These are phyloP conservation scores for Rhopalosiphum padi DNA, from an alignment of 1,140 invertebrate genomes.

Conservation along the genomic window DNA sequence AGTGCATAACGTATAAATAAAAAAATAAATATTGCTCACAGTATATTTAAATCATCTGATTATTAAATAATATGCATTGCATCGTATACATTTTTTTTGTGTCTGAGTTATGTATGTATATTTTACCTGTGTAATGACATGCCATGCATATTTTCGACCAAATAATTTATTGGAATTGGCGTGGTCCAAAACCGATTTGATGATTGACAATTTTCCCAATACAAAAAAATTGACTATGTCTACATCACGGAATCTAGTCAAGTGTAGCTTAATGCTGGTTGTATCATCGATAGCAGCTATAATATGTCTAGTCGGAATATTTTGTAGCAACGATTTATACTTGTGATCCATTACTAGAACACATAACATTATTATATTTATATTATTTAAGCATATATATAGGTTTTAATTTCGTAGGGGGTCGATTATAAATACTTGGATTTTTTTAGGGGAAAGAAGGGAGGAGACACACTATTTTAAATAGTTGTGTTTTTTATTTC, in stretches of 20 bases:
- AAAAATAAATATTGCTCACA: neutral
- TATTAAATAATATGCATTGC: neutral
- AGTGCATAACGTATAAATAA: no score
- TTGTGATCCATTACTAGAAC: conserved; percentile 86
- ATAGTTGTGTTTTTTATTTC: no score
- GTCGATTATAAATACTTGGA: no score
- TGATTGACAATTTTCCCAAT: conserved; percentile 73
- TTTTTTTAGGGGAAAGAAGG: no score
- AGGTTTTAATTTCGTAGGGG: no score
- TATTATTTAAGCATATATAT: neutral
- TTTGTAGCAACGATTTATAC: conserved; percentile 86
- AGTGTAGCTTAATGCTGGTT: conserved; percentile 69
- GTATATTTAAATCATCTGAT: neutral
- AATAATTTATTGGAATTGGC: conserved; percentile 65
- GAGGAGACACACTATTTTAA: no score
- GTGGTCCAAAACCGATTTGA: conserved; percentile 73
- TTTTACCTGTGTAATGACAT: conserved; percentile 68
- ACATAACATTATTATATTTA: neutral
- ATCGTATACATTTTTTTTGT: neutral
- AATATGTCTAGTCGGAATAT: conserved; percentile 85
- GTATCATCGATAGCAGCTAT: conserved; percentile 72
- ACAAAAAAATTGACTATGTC: conserved; percentile 90
- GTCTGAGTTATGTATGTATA: neutral
- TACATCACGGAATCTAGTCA: conserved; percentile 75
- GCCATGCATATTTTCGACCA: conserved; percentile 70